Percentiles rank a stretch among this genome's conserved stretches.
These are phyloP conservation scores for Lydus trimaculatus DNA, from an alignment of 2,888 invertebrate species.

Conservation along the genomic window DNA sequence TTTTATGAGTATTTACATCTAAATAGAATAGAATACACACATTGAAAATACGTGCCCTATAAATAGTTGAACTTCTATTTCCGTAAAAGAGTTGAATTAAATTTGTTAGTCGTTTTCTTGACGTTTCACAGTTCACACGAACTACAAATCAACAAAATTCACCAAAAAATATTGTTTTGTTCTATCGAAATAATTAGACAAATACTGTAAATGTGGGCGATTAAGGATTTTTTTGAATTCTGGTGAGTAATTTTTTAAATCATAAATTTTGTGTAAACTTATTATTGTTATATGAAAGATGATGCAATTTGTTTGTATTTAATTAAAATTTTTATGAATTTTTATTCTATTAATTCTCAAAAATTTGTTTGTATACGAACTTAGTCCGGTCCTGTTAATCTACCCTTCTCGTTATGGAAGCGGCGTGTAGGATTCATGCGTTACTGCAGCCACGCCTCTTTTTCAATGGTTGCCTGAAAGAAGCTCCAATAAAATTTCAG, in stretches of 20 bases:
- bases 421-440: conserved; percentile 10
- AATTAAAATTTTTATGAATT: too few relatives aligned
- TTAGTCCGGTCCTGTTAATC: not conserved
- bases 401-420: not conserved
- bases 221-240: too few relatives aligned
- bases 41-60: conserved; percentile 24
- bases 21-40: conserved; percentile 13
- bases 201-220: too few relatives aligned
- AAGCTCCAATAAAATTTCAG: conserved; percentile 6
- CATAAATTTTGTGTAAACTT: too few relatives aligned
- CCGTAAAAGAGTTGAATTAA: conserved; percentile 18
- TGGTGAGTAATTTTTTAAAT: too few relatives aligned
- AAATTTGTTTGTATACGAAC: not conserved
- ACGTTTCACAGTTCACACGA: not conserved
- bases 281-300: too few relatives aligned
- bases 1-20: conserved; percentile 26
- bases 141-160: not conserved
- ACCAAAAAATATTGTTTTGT: too few relatives aligned
- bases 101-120: conserved; percentile 7
- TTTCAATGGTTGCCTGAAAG: conserved; percentile 19
- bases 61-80: conserved; percentile 26
- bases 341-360: not conserved
- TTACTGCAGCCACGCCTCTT: conserved; percentile 20
- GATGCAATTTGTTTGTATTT: too few relatives aligned
- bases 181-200: too few relatives aligned